Evolutionary conservation across 92 coral and sea anemone genomes (phyloP).

Genomic region (Zoanthus solanderi): DNA sequence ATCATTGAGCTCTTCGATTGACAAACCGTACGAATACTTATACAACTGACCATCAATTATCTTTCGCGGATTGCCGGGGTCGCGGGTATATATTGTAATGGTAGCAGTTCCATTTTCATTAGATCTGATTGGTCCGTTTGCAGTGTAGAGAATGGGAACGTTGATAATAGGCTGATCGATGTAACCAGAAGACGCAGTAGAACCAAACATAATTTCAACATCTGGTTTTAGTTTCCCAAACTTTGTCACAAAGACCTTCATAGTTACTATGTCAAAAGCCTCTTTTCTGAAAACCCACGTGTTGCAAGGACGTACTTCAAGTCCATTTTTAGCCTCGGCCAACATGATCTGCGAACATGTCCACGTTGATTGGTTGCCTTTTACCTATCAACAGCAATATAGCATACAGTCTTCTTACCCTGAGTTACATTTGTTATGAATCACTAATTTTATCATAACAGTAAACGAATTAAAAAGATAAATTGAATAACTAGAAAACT

Average conservation of each 20-base stretch:
- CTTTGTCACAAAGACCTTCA: conserved; percentile 66
- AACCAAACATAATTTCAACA: conserved; percentile 39
- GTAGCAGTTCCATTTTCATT: conserved; percentile 62
- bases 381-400: conserved; percentile 46
- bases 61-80: conserved; percentile 72
- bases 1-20: conserved; percentile 15
- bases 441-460: background rate
- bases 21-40: conserved; percentile 50
- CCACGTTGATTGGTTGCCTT: conserved; percentile 48
- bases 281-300: conserved; percentile 70
- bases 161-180: conserved; percentile 35
- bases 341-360: conserved; percentile 55
- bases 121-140: conserved; percentile 21
- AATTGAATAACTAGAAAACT: too few species aligned
- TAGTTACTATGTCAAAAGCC: conserved; percentile 54
- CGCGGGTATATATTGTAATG: conserved; percentile 44
- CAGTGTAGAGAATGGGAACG: background rate
- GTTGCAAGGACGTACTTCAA: conserved; percentile 71
- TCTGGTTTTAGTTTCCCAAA: conserved; percentile 69
- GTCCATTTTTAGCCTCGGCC: conserved; percentile 74
- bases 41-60: conserved; percentile 82
- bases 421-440: background rate
- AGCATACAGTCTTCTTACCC: background rate
- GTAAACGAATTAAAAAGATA: background rate
- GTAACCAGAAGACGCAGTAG: conserved; percentile 16